phyloP scores from a whole-genome alignment of 2,113 vertebrate genomes.

The Caloenas nicobarica region DNA sequence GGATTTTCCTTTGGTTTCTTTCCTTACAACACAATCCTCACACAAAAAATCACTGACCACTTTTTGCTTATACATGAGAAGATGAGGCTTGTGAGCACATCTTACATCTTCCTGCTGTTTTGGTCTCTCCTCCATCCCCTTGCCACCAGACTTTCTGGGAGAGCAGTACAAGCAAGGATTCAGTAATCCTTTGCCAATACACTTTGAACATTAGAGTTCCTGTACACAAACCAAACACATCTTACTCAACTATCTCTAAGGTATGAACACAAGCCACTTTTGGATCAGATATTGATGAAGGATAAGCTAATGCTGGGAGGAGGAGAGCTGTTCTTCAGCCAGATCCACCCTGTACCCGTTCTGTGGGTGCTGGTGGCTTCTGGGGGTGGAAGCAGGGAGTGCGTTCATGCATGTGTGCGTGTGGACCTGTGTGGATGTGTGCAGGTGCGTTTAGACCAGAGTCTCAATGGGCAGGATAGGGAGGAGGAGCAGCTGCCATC shows the following conservation, averaged over 20 bases:
- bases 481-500: neutral
- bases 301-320: neutral
- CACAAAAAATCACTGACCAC: neutral
- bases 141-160: neutral
- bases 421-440: neutral
- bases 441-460: neutral
- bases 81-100: neutral
- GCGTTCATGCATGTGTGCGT: rapidly evolving
- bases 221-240: neutral
- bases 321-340: neutral
- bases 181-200: neutral
- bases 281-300: neutral
- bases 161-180: neutral
- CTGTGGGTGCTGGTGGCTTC: neutral
- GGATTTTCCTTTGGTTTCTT: neutral
- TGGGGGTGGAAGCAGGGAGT: neutral
- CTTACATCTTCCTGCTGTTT: neutral
- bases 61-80: neutral
- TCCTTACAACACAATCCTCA: neutral
- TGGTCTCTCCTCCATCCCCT: neutral
- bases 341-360: neutral
- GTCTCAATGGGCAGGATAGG: neutral
- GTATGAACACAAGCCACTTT: neutral
- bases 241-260: neutral
- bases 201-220: neutral